These are phyloP conservation scores for Formicarius rufipectus DNA, from an alignment of 2,113 vertebrate genomes.

Conservation along the genomic window DNA sequence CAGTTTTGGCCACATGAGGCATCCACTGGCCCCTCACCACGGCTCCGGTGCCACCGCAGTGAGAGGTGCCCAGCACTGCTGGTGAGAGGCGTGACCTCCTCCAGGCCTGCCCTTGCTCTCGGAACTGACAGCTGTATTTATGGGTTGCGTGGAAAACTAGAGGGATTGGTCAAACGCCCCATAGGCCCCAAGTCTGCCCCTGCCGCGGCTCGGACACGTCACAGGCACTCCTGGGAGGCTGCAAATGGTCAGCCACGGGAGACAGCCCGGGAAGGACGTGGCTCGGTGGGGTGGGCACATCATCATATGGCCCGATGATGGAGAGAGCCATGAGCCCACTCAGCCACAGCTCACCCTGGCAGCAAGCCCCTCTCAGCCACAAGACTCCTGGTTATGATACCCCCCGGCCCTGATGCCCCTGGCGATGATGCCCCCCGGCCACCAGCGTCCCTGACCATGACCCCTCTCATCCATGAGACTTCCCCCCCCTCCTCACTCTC, in stretches of 20 bases:
- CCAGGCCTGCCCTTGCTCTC: not conserved
- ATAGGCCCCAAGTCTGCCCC: not conserved
- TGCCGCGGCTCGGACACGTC: not conserved
- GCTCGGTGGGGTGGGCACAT: not conserved
- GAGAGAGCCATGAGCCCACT: not conserved
- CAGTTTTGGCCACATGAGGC: not conserved
- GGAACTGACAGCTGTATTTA: not conserved
- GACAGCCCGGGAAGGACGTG: not conserved
- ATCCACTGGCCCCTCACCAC: fast-evolving
- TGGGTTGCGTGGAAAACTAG: not conserved
- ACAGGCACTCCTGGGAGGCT: not conserved
- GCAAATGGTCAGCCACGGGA: not conserved
- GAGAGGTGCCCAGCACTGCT: fast-evolving
- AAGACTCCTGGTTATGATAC: not conserved
- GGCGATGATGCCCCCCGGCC: too few species aligned
- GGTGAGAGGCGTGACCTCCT: not conserved
- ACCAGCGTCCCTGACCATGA: not conserved
- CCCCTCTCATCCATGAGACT: not conserved
- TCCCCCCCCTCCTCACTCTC: too few species aligned
- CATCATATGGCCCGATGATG: too few species aligned
- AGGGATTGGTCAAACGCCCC: not conserved
- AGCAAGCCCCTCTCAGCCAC: not conserved
- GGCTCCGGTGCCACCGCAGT: not conserved
- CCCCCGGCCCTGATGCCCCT: not conserved
- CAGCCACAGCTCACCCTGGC: not conserved